A percentile compares a stretch with the other conserved stretches of the same genome.
Evolutionary conservation across 2,888 invertebrate genomes (phyloP).

Genomic region (Drosophila borborema): DNA sequence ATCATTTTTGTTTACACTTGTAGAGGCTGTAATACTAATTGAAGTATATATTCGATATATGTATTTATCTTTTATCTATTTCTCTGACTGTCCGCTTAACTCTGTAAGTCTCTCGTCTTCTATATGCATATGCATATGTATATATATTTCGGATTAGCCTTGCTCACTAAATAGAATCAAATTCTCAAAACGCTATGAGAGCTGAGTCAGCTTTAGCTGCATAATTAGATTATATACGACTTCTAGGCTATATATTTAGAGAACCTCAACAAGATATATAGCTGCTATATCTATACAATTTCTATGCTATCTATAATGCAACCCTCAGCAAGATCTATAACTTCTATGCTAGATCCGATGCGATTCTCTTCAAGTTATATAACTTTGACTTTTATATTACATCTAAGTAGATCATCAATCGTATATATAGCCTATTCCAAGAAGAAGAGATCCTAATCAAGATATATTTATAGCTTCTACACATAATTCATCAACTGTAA

Average conservation of each 20-base stretch:
- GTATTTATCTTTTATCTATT: neutral
- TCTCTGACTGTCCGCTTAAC: too few species aligned
- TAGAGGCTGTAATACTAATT: neutral
- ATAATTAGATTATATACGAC: neutral
- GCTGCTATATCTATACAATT: too few species aligned
- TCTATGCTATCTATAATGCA: neutral
- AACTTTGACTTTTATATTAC: neutral
- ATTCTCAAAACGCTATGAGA: neutral
- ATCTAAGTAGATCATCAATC: too few species aligned
- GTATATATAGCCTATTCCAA: too few species aligned
- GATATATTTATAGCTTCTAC: neutral
- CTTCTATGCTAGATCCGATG: neutral
- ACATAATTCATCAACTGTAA: neutral
- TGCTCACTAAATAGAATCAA: neutral
- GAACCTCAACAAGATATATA: too few species aligned
- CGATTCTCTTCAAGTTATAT: neutral
- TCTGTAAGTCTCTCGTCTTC: too few species aligned
- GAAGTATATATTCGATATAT: neutral
- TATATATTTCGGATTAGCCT: too few species aligned
- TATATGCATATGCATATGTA: too few species aligned
- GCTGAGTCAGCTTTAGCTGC: too few species aligned
- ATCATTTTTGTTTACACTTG: slow-evolving; percentile 4
- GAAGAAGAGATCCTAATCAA: neutral
- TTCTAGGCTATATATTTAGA: neutral
- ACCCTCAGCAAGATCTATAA: neutral